Evolutionary conservation across 2,888 invertebrate species (phyloP), one percentile per base, ranked within the genome.

Genomic region (Chrysolina americana): DNA sequence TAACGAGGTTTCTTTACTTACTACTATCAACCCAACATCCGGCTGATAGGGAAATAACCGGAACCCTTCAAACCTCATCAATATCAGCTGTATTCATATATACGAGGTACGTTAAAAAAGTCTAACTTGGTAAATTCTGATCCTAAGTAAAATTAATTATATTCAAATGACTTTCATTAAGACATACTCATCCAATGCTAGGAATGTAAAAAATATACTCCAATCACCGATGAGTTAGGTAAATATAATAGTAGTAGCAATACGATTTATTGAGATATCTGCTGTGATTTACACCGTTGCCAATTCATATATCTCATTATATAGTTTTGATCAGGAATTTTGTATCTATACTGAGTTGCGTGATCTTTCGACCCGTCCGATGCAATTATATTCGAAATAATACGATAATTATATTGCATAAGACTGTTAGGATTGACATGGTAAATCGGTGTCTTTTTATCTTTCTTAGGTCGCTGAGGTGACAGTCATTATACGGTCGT

Each of bases 11-110:
- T 68, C 68, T 68, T 68, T 41, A 68, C 41, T 47, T 50, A 70
- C 44, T 63, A 63, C 23, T 70, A 70, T 70, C 70, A 64, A 23
- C 44, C 21, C 59, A 23, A 70, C 62, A 63, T 70, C 70, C 70
- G 48, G 63, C 63, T 41, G 70, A 70, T 70, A 70, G 36, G 53
- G 53, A 41, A 53, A 53, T 8, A 19, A 17, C 53, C 53, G 68
- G 68, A 68, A 68, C 68, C 50, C 53, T 53, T 68, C 10, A 68
- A 53, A 68, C 48, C 68, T 53, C 68, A 65, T 65, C 53, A 68
- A n/a, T 59, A 59, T 59, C 36, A 59, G 59, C 59, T 59, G 36
- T n/a, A 28, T 59, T 28, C 15, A n/a, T 36, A 8, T 15, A 28
- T 59, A 59, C 59, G 53, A 59, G 59, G 36, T 19, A 15, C 15